Conservation (phyloP, 2,888 invertebrate species). For the Dermolepida albohirtum region DNA sequence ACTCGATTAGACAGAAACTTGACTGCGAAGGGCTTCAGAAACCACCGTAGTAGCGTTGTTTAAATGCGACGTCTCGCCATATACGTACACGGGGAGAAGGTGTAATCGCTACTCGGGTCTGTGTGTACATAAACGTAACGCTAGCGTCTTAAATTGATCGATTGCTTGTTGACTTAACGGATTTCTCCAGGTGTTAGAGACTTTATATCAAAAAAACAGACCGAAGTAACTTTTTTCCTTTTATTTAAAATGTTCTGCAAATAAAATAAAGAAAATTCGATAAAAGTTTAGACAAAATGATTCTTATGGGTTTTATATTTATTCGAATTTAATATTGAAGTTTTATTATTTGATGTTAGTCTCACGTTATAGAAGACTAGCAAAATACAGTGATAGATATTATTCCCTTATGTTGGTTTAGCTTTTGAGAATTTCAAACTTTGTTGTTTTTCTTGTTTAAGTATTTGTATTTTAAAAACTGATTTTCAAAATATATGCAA, state of each 20-base stretch:
- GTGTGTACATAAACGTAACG: slow-evolving; percentile 39
- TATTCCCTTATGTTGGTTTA: too few species aligned
- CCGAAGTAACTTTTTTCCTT: not conserved
- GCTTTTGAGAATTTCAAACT: too few species aligned
- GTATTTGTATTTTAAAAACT: too few species aligned
- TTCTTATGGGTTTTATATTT: too few species aligned
- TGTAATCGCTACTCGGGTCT: slow-evolving; percentile 35
- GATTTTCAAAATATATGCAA: too few species aligned
- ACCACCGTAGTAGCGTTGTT: slow-evolving; percentile 58
- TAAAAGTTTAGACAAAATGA: too few species aligned
- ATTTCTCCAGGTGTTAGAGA: slow-evolving; percentile 4
- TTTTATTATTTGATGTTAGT: too few species aligned
- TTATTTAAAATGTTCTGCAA: not conserved
- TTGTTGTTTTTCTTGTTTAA: too few species aligned
- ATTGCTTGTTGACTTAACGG: slow-evolving; percentile 28
- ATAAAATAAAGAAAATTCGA: not conserved
- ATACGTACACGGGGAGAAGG: not conserved
- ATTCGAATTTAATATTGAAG: too few species aligned
- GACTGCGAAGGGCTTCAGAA: slow-evolving; percentile 61
- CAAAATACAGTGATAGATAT: too few species aligned
- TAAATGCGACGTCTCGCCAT: slow-evolving; percentile 50
- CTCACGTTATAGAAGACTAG: too few species aligned
- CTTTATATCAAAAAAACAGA: slow-evolving; percentile 1
- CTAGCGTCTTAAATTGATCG: slow-evolving; percentile 37
- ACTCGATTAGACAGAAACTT: slow-evolving; percentile 63